Percentiles rank a stretch among this genome's conserved stretches.
Evolutionary conservation across 2,888 invertebrate species (phyloP).

Genomic region (Leuctra nigra): DNA sequence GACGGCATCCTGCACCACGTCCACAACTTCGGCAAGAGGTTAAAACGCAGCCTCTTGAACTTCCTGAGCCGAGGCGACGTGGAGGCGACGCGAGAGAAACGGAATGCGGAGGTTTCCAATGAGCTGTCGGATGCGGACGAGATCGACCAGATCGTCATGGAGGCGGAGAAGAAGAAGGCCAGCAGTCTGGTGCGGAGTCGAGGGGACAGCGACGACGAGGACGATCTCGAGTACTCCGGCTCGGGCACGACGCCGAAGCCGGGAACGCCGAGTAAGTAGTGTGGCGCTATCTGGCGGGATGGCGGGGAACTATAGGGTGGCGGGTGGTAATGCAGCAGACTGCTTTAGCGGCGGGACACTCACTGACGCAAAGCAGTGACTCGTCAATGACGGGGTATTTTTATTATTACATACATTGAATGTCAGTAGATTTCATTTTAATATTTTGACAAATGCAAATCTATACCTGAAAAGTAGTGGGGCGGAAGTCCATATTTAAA

Average conservation of each 20-base stretch:
- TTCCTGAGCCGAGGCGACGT: not conserved
- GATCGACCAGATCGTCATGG: constrained; percentile 18
- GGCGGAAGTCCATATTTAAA: too few species aligned
- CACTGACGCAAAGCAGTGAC: not conserved
- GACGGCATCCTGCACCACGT: not conserved
- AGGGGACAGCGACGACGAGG: not conserved
- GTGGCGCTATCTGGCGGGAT: too few species aligned
- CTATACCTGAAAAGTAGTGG: too few species aligned
- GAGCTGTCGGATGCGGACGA: not conserved
- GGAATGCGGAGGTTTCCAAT: not conserved
- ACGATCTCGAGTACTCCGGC: not conserved
- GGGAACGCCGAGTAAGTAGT: not conserved
- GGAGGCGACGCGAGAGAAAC: not conserved
- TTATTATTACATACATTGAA: too few species aligned
- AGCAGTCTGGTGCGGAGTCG: too few species aligned
- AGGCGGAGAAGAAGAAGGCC: not conserved
- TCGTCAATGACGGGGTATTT: not conserved
- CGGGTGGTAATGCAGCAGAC: too few species aligned
- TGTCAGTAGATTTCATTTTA: too few species aligned
- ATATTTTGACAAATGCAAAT: too few species aligned
- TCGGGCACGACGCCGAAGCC: not conserved
- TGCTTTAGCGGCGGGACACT: not conserved
- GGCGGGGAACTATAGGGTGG: too few species aligned
- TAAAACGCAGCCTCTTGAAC: not conserved
- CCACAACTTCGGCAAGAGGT: constrained; percentile 1